A percentile compares a stretch with the other conserved stretches of the same genome.
phyloP scores from a whole-genome alignment of 2,113 vertebrate genomes.

The Pseudois nayaur region DNA sequence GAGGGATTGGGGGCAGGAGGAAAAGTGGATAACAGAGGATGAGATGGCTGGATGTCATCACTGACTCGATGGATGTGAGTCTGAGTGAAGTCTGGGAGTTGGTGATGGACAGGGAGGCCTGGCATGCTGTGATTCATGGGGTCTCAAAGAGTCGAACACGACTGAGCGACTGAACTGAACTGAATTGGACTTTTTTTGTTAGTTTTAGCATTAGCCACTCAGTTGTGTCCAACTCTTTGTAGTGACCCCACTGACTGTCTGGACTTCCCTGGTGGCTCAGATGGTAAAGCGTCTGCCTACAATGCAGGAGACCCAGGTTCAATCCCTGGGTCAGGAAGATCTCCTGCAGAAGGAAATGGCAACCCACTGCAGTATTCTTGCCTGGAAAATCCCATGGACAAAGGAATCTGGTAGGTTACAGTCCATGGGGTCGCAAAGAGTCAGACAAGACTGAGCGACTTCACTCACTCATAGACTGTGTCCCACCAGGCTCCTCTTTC shows the following conservation, averaged over 20 bases:
- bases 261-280: background rate
- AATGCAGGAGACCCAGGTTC: background rate
- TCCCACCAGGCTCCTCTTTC: background rate
- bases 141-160: accelerated
- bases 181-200: background rate
- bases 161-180: too few species aligned
- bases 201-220: background rate
- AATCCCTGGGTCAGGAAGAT: background rate
- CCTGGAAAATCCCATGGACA: background rate
- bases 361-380: background rate
- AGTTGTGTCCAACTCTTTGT: background rate
- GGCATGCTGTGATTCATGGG: too few species aligned
- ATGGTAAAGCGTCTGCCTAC: background rate
- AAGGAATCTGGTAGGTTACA: background rate
- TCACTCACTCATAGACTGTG: background rate
- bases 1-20: too few species aligned
- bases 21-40: too few species aligned
- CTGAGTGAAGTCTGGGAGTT: too few species aligned
- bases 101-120: too few species aligned
- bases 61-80: too few species aligned
- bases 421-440: background rate
- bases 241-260: background rate
- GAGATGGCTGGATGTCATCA: too few species aligned
- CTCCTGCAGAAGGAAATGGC: background rate
- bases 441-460: background rate